These are phyloP conservation scores for Timema podura DNA, from an alignment of 2,888 invertebrate species.

Conservation along the genomic window DNA sequence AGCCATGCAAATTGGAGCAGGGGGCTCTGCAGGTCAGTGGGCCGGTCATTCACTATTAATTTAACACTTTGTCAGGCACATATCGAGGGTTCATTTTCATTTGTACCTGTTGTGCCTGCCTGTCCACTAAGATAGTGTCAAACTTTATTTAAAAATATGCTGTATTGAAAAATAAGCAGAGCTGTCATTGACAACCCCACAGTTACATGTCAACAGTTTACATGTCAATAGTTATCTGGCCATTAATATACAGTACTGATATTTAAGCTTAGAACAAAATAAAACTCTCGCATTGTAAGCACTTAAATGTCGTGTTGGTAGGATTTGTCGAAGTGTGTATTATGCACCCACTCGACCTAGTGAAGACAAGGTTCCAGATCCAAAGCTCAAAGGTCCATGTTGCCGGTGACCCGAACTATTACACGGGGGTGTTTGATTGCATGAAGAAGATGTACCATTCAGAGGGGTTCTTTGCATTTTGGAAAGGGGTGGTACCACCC, in stretches of 20 bases:
- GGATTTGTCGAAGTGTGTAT: constrained; percentile 91
- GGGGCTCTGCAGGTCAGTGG: constrained; percentile 73
- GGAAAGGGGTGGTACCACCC: constrained; percentile 92
- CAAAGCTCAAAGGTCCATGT: constrained; percentile 47
- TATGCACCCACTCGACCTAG: constrained; percentile 93
- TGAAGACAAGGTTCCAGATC: constrained; percentile 85
- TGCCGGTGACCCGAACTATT: constrained; percentile 53
- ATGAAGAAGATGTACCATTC: constrained; percentile 80
- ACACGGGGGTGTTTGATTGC: constrained; percentile 80
- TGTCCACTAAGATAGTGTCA: too few relatives aligned
- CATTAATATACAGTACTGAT: not conserved
- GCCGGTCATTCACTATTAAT: not conserved
- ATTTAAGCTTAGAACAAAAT: not conserved
- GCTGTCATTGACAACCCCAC: too few relatives aligned
- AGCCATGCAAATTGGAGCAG: constrained; percentile 77
- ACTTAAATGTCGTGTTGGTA: constrained; percentile 34
- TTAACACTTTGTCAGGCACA: not conserved
- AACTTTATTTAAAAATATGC: too few relatives aligned
- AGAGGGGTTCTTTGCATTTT: constrained; percentile 81
- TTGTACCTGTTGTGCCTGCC: too few relatives aligned
- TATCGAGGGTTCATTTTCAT: too few relatives aligned
- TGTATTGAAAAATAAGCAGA: too few relatives aligned
- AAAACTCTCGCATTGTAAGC: not conserved
- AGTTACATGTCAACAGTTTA: too few relatives aligned
- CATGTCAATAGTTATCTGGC: too few relatives aligned